phyloP scores from a whole-genome alignment of 2,113 vertebrate genomes.

The Neolamprologus falcicula region DNA sequence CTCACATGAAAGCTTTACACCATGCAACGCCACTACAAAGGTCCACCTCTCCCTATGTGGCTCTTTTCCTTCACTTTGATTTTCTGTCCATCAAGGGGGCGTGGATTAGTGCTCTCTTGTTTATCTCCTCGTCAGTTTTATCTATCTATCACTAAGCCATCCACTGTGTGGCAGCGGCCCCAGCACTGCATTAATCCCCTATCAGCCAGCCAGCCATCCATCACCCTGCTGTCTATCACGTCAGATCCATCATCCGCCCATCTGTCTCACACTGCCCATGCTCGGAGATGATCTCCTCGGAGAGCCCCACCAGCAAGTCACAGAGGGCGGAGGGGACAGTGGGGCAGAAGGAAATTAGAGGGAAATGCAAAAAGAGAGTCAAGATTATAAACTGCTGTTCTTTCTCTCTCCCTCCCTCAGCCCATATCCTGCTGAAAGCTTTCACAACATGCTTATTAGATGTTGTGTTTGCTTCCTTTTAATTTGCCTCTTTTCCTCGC shows the following conservation, averaged over 20 bases:
- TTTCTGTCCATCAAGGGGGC: conserved; percentile 71
- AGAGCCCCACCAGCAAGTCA: conserved; percentile 38
- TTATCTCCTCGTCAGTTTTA: conserved; percentile 75
- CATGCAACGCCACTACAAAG: conserved; percentile 8
- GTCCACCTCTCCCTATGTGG: conserved; percentile 33
- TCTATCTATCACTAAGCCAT: conserved; percentile 72
- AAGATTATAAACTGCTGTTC: conserved; percentile 37
- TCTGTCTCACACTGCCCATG: conserved; percentile 67
- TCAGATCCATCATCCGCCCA: conserved; percentile 78
- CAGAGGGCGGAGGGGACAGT: conserved; percentile 22
- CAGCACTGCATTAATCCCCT: conserved; percentile 75
- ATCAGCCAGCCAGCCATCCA: conserved; percentile 72
- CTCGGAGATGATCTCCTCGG: conserved; percentile 49
- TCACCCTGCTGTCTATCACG: conserved; percentile 73
- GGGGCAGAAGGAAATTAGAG: conserved; percentile 33
- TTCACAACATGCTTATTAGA: conserved; percentile 64
- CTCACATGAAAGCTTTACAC: conserved; percentile 4
- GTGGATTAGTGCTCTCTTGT: conserved; percentile 76
- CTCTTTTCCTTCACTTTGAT: conserved; percentile 64
- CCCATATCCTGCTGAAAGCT: conserved; percentile 18
- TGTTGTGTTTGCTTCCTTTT: conserved; percentile 59
- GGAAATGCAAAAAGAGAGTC: conserved; percentile 23
- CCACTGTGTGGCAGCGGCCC: conserved; percentile 46
- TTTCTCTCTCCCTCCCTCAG: neutral
- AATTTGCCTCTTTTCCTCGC: conserved; percentile 70